A percentile compares a stretch with the other conserved stretches of the same genome.
Conservation (phyloP, 2,888 invertebrate species). For the Prosopocoilus inquinatus region DNA sequence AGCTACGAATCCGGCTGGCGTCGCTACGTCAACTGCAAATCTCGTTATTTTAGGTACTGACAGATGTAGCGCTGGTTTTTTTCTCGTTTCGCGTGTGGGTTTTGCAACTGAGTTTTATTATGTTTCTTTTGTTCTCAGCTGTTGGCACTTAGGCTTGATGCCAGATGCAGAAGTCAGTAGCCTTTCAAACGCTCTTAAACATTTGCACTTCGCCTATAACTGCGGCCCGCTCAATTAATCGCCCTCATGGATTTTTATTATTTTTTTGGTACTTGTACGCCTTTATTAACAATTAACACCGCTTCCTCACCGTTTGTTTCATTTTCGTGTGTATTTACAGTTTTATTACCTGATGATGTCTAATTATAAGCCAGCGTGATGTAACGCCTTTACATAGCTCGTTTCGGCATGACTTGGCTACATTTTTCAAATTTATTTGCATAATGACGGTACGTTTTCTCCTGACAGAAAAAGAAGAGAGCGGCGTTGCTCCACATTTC, state of each 20-base stretch:
- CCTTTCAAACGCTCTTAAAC: slow-evolving; percentile 15
- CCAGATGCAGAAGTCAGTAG: slow-evolving; percentile 23
- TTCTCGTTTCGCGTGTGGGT: slow-evolving; percentile 2
- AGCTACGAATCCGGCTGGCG: slow-evolving; percentile 72
- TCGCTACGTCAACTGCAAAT: slow-evolving; percentile 73
- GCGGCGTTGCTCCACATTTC: slow-evolving; percentile 66
- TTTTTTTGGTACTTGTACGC: not conserved
- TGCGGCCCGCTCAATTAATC: not conserved
- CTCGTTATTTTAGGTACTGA: slow-evolving; percentile 66
- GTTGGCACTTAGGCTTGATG: slow-evolving; percentile 20
- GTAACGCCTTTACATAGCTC: too few relatives aligned
- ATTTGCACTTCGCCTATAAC: slow-evolving; percentile 4
- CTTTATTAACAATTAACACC: too few relatives aligned
- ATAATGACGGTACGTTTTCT: too few relatives aligned
- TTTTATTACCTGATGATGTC: too few relatives aligned
- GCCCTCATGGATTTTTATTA: slow-evolving; percentile 12
- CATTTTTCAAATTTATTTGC: too few relatives aligned
- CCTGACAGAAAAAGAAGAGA: slow-evolving; percentile 64
- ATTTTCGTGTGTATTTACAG: too few relatives aligned
- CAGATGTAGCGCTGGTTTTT: slow-evolving; percentile 1
- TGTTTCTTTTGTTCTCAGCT: slow-evolving; percentile 13
- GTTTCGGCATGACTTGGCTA: too few relatives aligned
- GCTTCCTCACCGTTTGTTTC: too few relatives aligned
- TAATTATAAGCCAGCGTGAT: too few relatives aligned
- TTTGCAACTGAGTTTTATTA: slow-evolving; percentile 4